A percentile compares a stretch with the other conserved stretches of the same genome.
Conservation (phyloP, 1,140 invertebrate genomes). For the Lepidurus apus region DNA sequence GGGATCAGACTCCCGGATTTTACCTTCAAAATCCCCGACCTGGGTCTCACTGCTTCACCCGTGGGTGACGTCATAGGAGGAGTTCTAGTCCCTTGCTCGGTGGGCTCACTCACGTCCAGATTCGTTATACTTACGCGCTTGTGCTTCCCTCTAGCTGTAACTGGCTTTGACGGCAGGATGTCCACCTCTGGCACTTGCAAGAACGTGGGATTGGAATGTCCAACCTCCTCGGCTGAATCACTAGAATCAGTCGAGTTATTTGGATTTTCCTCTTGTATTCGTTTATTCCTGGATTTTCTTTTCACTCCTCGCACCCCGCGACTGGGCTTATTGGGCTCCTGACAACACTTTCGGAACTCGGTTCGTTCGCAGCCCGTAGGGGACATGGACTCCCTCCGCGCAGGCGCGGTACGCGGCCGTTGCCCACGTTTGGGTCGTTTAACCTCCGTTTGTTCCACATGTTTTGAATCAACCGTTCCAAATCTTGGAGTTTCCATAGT, state of each 20-base stretch:
- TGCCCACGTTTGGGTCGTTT: background rate
- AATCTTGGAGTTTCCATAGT: background rate
- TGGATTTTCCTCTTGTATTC: background rate
- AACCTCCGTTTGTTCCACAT: background rate
- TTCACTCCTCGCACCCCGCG: conserved; percentile 20
- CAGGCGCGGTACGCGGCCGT: background rate
- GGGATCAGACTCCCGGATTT: conserved; percentile 31
- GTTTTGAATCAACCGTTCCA: background rate
- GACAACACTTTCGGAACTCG: conserved; percentile 29
- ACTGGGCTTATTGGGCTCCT: conserved; percentile 31
- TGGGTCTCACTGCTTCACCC: conserved; percentile 15
- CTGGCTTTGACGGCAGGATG: background rate
- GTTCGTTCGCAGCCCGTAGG: conserved; percentile 8
- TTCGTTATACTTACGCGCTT: conserved; percentile 26
- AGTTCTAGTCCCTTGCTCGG: background rate
- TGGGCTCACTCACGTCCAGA: conserved; percentile 18
- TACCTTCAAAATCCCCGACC: conserved; percentile 5
- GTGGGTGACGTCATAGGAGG: conserved; percentile 13
- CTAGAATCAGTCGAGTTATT: background rate
- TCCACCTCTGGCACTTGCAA: background rate
- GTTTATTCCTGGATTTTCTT: background rate
- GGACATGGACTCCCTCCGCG: background rate
- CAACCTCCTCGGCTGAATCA: background rate
- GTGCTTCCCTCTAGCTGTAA: background rate
- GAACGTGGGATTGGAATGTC: background rate